Percentiles rank a stretch among this genome's conserved stretches.
Evolutionary conservation across 2,797 vertebrate species (phyloP).

Genomic region (Phoxinus dragarum): DNA sequence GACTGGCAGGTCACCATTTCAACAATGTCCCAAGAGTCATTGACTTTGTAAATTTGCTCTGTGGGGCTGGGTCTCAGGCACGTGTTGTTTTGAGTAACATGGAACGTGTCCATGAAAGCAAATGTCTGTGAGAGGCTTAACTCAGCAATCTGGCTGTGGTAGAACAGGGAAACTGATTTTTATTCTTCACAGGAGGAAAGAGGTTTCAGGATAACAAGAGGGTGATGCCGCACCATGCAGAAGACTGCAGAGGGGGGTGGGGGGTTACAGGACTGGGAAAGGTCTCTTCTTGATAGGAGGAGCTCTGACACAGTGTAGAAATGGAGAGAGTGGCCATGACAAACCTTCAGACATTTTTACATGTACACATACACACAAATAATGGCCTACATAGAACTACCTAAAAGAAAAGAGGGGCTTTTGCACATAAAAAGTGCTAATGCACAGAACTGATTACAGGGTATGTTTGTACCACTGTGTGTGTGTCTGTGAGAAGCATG

Average conservation of each 20-base stretch:
- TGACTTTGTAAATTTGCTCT: slow-evolving; percentile 59
- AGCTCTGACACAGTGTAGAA: slow-evolving; percentile 58
- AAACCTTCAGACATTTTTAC: slow-evolving; percentile 37
- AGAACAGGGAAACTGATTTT: slow-evolving; percentile 50
- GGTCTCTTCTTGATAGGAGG: slow-evolving; percentile 62
- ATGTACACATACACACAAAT: not conserved
- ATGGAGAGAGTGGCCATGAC: slow-evolving; percentile 31
- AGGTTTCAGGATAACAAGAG: slow-evolving; percentile 58
- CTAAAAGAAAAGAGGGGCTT: slow-evolving; percentile 48
- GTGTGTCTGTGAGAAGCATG: not conserved
- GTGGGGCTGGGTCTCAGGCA: slow-evolving; percentile 44
- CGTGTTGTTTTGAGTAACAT: slow-evolving; percentile 54
- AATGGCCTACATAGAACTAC: slow-evolving; percentile 5
- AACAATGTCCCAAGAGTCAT: slow-evolving; percentile 66
- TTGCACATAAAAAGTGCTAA: slow-evolving; percentile 61
- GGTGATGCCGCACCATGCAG: slow-evolving; percentile 34
- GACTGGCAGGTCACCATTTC: slow-evolving; percentile 60
- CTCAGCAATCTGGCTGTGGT: slow-evolving; percentile 42
- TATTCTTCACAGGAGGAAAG: slow-evolving; percentile 68
- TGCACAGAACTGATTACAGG: slow-evolving; percentile 36
- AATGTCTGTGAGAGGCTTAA: slow-evolving; percentile 24
- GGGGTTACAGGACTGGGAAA: not conserved
- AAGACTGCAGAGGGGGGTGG: slow-evolving; percentile 4
- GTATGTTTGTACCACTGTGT: slow-evolving; percentile 18
- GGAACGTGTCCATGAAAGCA: slow-evolving; percentile 41